These are phyloP conservation scores for Pagrus major DNA, from an alignment of 2,113 vertebrate species.

Conservation along the genomic window DNA sequence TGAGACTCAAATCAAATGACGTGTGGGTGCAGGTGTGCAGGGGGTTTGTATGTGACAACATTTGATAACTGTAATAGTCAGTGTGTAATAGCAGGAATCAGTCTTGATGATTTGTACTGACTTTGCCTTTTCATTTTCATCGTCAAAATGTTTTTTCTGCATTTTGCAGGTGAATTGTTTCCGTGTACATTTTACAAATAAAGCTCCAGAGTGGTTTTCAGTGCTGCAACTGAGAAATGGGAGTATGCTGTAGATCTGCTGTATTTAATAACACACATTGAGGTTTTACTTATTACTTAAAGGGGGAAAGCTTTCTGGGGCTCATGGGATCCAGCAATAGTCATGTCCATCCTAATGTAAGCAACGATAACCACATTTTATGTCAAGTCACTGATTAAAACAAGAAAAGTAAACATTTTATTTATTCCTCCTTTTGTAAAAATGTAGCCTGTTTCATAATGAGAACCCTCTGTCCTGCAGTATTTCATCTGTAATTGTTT, in stretches of 20 bases:
- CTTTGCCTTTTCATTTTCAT: conserved; percentile 58
- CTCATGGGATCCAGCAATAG: too few relatives aligned
- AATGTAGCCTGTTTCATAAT: too few relatives aligned
- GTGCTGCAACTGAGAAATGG: background rate
- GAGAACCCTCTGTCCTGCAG: too few relatives aligned
- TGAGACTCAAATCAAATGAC: background rate
- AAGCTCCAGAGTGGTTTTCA: conserved; percentile 34
- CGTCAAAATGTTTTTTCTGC: conserved; percentile 38
- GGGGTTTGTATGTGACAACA: conserved; percentile 11
- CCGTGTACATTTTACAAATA: conserved; percentile 64
- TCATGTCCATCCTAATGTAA: too few relatives aligned
- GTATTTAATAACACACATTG: background rate
- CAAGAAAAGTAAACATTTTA: too few relatives aligned
- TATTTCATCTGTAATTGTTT: too few relatives aligned
- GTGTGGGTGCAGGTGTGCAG: background rate
- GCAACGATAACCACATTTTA: too few relatives aligned
- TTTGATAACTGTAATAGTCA: background rate
- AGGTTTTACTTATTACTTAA: too few relatives aligned
- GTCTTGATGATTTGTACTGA: conserved; percentile 19
- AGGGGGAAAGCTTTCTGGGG: too few relatives aligned
- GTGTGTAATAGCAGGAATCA: conserved; percentile 12
- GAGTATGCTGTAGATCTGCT: background rate
- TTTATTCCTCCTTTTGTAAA: too few relatives aligned
- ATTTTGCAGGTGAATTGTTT: conserved; percentile 30
- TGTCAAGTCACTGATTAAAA: too few relatives aligned